Evolutionary conservation across 2,113 vertebrate species (phyloP).

Genomic region (Cairina moschata): DNA sequence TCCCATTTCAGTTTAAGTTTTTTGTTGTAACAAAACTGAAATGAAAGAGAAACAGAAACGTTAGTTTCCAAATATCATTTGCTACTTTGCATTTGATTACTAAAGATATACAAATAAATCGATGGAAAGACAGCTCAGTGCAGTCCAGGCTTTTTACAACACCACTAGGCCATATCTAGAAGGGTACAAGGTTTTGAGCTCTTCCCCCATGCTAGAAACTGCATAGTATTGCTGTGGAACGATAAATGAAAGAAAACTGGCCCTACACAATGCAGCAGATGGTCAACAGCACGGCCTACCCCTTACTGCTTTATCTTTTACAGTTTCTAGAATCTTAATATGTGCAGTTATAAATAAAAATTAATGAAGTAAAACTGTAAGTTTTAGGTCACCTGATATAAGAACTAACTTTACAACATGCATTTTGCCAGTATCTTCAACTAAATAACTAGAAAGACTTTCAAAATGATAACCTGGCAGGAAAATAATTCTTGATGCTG

Average conservation of each 20-base stretch:
- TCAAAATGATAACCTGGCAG: background rate
- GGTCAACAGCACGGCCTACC: background rate
- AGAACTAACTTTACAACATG: background rate
- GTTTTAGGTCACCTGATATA: background rate
- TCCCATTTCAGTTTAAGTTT: background rate
- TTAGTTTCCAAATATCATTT: background rate
- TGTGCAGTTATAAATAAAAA: background rate
- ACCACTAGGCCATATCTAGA: background rate
- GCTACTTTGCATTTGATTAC: background rate
- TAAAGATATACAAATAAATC: background rate
- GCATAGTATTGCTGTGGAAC: background rate
- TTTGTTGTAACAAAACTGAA: background rate
- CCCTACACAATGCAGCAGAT: background rate
- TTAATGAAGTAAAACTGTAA: background rate
- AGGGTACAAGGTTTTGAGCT: background rate
- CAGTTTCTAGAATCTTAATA: background rate
- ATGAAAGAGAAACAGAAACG: background rate
- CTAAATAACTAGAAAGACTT: background rate
- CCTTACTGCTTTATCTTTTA: background rate
- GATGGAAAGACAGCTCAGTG: background rate
- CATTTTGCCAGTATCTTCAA: background rate
- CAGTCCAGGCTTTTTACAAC: background rate
- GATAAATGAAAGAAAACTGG: background rate
- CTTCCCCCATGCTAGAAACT: background rate
- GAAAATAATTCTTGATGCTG: background rate